These are phyloP conservation scores for Heliconius melpomene DNA, from an alignment of 1,140 invertebrate genomes.

Conservation along the genomic window DNA sequence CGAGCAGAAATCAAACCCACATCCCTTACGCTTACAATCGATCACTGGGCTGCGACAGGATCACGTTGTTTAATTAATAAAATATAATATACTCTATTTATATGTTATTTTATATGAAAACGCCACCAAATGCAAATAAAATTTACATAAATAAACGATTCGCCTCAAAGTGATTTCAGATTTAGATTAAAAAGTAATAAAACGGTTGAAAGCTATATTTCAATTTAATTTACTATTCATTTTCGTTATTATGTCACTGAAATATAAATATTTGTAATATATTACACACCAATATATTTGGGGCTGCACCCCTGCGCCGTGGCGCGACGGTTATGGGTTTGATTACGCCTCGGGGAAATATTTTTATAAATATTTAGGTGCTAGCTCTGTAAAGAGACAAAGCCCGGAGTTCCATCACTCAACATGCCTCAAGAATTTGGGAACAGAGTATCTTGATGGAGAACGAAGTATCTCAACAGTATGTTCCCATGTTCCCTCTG, in stretches of 20 bases:
- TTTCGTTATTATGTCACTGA: background rate
- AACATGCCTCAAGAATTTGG: too few relatives aligned
- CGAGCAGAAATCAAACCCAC: background rate
- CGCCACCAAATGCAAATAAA: background rate
- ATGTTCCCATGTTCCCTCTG: too few relatives aligned
- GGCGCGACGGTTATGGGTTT: background rate
- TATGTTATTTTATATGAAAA: background rate
- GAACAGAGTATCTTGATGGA: background rate
- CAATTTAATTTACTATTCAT: slow-evolving; percentile 10
- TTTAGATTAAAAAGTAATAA: slow-evolving; percentile 16
- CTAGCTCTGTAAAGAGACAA: too few relatives aligned
- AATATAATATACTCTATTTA: background rate
- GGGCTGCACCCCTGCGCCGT: too few relatives aligned
- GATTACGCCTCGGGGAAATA: too few relatives aligned
- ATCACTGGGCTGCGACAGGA: too few relatives aligned
- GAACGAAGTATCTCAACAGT: background rate
- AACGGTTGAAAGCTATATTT: background rate
- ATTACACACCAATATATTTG: background rate
- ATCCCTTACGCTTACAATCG: too few relatives aligned
- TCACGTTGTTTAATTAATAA: too few relatives aligned
- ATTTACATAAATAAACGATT: slow-evolving; percentile 15
- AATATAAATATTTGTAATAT: background rate
- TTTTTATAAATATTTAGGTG: too few relatives aligned
- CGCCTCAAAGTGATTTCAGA: slow-evolving; percentile 1
- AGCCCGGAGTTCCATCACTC: too few relatives aligned